Percentiles rank a stretch among this genome's conserved stretches.
These are phyloP conservation scores for Luehdorfia chinensis DNA, from an alignment of 1,140 invertebrate species.

Conservation along the genomic window DNA sequence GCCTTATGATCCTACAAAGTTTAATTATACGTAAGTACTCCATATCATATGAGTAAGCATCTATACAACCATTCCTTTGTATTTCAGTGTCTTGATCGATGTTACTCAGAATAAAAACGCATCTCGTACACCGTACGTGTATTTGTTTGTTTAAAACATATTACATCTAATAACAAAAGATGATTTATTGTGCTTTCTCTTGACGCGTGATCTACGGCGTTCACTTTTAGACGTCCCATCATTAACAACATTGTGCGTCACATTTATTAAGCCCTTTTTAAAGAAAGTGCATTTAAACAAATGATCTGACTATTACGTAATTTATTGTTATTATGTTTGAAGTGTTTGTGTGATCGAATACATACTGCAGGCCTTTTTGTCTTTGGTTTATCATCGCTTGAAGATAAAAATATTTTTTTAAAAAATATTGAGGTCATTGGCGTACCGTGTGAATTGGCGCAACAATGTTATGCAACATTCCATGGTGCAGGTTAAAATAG, in stretches of 20 bases:
- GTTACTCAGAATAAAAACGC: constrained; percentile 26
- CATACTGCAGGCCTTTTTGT: too few species aligned
- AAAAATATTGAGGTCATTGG: constrained; percentile 1
- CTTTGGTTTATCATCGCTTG: too few species aligned
- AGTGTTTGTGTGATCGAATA: neutral
- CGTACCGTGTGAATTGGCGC: constrained; percentile 5
- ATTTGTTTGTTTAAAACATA: constrained; percentile 47
- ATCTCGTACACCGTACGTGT: constrained; percentile 32
- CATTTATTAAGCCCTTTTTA: constrained; percentile 47
- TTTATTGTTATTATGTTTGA: neutral
- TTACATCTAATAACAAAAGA: constrained; percentile 56
- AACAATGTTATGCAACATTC: constrained; percentile 6
- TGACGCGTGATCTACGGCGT: constrained; percentile 47
- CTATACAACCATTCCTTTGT: neutral
- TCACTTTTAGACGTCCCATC: constrained; percentile 40
- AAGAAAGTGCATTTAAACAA: constrained; percentile 52
- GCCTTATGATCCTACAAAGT: too few species aligned
- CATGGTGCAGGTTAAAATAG: neutral
- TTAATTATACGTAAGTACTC: neutral
- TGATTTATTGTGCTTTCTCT: constrained; percentile 59
- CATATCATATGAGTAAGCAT: neutral
- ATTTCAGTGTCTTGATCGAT: neutral
- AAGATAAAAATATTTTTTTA: neutral
- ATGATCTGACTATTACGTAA: constrained; percentile 35
- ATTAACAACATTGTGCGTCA: constrained; percentile 32